Percentiles rank a stretch among this genome's conserved stretches.
Conservation (phyloP, 2,113 vertebrate species). For the Antechinus stuartii region DNA sequence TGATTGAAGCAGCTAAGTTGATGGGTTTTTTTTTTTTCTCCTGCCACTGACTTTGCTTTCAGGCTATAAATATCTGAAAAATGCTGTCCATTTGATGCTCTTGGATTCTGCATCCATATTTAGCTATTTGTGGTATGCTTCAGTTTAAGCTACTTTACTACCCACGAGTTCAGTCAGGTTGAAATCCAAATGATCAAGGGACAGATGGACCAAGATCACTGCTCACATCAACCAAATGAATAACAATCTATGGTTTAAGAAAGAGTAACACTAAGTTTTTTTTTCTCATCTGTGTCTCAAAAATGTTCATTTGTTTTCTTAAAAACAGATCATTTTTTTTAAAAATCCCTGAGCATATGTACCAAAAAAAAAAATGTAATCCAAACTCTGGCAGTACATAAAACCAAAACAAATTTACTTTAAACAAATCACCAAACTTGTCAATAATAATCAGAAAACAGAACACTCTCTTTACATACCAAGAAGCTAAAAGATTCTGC, state of each 20-base stretch:
- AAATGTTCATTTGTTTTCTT: constrained; percentile 44
- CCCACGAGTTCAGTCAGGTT: constrained; percentile 79
- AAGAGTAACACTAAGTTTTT: background rate
- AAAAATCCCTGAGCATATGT: constrained; percentile 56
- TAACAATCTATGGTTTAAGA: constrained; percentile 48
- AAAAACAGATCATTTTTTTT: constrained; percentile 62
- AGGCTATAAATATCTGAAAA: constrained; percentile 85
- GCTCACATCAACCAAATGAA: constrained; percentile 44
- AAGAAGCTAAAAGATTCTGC: constrained; percentile 35
- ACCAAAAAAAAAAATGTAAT: constrained; percentile 27
- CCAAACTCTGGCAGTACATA: constrained; percentile 41
- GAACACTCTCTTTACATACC: constrained; percentile 33
- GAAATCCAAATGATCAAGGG: constrained; percentile 52
- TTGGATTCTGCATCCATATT: constrained; percentile 84
- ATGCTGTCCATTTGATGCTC: constrained; percentile 84
- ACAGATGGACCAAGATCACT: constrained; percentile 56
- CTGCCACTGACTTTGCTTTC: constrained; percentile 84
- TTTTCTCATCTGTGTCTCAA: constrained; percentile 56
- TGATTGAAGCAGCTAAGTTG: constrained; percentile 73
- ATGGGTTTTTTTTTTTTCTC: constrained; percentile 65
- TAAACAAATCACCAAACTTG: constrained; percentile 17
- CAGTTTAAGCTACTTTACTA: constrained; percentile 79
- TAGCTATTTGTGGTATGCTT: constrained; percentile 83
- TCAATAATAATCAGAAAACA: constrained; percentile 42
- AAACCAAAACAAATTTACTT: constrained; percentile 37